Evolutionary conservation across 1,140 invertebrate genomes (phyloP), one percentile per base, ranked within the genome.

Genomic region (Hylaeus volcanicus): DNA sequence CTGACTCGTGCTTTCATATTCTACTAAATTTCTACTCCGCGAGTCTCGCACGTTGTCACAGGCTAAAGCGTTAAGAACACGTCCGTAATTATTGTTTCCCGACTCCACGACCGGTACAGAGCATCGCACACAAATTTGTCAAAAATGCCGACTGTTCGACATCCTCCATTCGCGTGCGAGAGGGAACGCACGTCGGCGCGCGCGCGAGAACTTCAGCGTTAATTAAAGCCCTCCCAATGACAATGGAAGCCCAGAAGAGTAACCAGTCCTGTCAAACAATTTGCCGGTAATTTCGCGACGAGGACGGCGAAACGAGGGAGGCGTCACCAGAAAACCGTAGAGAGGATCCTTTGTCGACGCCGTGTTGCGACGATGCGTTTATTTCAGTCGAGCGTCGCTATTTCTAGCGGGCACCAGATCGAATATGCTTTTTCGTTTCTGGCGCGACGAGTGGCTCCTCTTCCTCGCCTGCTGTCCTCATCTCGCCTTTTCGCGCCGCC

Each of bases 401-500:
- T 87, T 86, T 86, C 81, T 63, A 65, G 64, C 58, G 55, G 55
- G 39, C 60, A 75, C 41, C 84, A 61, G 74, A 83, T 79, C 84
- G 81, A 87, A 86, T 86, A 86, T 83, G 85, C 77, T 83, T 87
- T 86, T 83, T 86, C 85, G 81, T 86, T 85, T 70, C 64, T 75
- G 65, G 53, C 65, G 53, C 66, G 65, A 26, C 55, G 55, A 45
- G 55, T n/a, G 6, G 3, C 43, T 68, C 60, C 48, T 76, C 48
- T 68, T n/a, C 51, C 64, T 14, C 53, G 45, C 69, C 66, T 15
- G 41, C 63, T 72, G 60, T 43, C 60, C 1, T 39, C 61, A 12
- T 39, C 61, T 71, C 60, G 37, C 58, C 64, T 58, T 58, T 55
- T 63, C 39, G 12, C 26, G 48, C 72, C 43, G 43, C 11, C 12